Conservation (phyloP, 2,113 vertebrate genomes). For the Pygathrix nemaeus region DNA sequence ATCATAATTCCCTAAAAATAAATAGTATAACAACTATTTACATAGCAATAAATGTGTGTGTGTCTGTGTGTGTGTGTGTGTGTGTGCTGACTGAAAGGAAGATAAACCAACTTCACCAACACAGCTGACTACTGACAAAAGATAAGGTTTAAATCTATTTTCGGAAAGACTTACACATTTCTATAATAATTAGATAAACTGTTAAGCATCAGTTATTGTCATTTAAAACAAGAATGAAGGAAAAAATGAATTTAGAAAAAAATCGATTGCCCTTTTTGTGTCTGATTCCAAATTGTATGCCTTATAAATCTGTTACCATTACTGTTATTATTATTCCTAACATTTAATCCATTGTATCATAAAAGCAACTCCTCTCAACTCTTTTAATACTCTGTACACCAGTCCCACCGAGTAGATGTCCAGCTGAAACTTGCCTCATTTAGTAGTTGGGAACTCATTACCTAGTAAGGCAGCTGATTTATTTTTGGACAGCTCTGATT, state of each 20-base stretch:
- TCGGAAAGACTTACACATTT: not conserved
- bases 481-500: not conserved
- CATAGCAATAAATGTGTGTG: not conserved
- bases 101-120: not conserved
- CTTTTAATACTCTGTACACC: not conserved
- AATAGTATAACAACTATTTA: not conserved
- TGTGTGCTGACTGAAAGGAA: not conserved
- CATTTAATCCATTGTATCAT: not conserved
- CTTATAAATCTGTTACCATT: conserved; percentile 17
- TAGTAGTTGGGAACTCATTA: not conserved
- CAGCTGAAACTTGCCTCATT: not conserved
- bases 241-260: not conserved
- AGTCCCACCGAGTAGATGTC: not conserved
- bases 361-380: not conserved
- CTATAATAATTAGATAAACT: not conserved
- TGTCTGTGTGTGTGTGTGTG: not conserved
- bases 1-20: not conserved
- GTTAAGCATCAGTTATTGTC: not conserved
- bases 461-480: not conserved
- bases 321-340: not conserved
- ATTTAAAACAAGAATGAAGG: conserved; percentile 45
- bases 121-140: not conserved
- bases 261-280: not conserved
- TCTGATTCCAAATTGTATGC: not conserved
- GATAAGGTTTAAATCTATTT: conserved; percentile 3